Base-by-base conservation (phyloP, 2,888 invertebrate species). In the Nephrotoma appendiculata region DNA sequence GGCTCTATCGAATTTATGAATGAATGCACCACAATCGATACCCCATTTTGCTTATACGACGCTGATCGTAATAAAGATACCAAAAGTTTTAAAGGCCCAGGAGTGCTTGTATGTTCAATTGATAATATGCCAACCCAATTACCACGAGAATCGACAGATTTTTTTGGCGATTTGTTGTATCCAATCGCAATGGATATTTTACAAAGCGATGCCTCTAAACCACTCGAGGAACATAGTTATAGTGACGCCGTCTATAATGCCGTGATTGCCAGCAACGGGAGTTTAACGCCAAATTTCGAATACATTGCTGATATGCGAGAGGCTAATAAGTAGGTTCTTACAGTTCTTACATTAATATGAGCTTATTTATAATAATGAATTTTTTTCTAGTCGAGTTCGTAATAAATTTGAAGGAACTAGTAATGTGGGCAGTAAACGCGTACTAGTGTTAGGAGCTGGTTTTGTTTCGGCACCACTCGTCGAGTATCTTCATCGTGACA, bases 71-170 rank as follows among this genome's bases (percentile, higher is more conserved):
- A 99, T 91, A 98, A 98, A 91, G 98, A 98, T 89, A 97, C 97
- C 0, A 98, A 98, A 90, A 96, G 97, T 91, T 98, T 98, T 92
- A 97, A 96, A 91, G 99, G 99, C 0, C 96, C 98, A 0, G 99
- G 99, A 31, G 98, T 99, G 1, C 92, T 99, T 86, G 99, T 99
- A n/a, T 99, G 99, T 90, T 99, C 99, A 15, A 99, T 99, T 89
- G 99, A 99, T 92, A 99, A 99, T 92, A 99, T 99, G 99, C 99
- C 99, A 0, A 99, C 99, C 0, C 99, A 99, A 91, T 93, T 99
- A 88, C 99, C 99, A 0, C 93, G 97, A 84, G 99, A 99, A 91
- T 95, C 99, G 2, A 99, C 99, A 0, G 99, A 99, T 90, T 97
- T 98, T 92, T 99, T 99, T 91, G 99, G 99, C 0, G 97, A 98